Percentiles rank a stretch among this genome's conserved stretches.
These are phyloP conservation scores for Oryzaephilus surinamensis DNA, from an alignment of 1,140 invertebrate species.

Conservation along the genomic window DNA sequence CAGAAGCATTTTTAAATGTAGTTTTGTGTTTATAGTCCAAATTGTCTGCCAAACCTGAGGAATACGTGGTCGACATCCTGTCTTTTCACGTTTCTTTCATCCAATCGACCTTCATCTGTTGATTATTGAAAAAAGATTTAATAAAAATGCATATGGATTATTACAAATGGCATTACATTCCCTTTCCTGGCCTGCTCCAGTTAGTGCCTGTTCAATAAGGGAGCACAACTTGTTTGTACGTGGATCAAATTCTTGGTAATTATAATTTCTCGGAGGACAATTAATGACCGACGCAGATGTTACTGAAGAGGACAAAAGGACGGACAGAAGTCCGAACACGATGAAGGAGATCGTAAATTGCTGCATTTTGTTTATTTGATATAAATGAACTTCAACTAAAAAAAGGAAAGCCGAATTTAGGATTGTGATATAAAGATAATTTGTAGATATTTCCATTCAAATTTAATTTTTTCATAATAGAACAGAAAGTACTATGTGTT, in stretches of 20 bases:
- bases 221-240: constrained; percentile 28
- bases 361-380: constrained; percentile 18
- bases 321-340: constrained; percentile 13
- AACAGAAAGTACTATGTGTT: no score
- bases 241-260: constrained; percentile 19
- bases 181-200: constrained; percentile 16
- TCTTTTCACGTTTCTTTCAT: constrained; percentile 39
- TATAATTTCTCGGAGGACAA: constrained; percentile 22
- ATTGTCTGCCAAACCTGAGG: constrained; percentile 63
- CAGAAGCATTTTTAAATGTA: constrained; percentile 7
- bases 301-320: constrained; percentile 15
- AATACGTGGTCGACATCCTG: constrained; percentile 75
- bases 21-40: constrained; percentile 32
- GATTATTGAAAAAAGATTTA: constrained; percentile 8
- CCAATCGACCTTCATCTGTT: constrained; percentile 17
- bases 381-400: background rate
- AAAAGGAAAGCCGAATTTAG: no score
- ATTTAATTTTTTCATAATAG: no score
- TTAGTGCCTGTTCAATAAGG: constrained; percentile 22
- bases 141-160: constrained; percentile 6
- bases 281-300: constrained; percentile 24
- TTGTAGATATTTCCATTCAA: no score
- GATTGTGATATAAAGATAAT: no score
- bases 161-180: constrained; percentile 12
- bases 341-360: constrained; percentile 12